phyloP scores from a whole-genome alignment of 37 sponge, comb jelly and placozoan genomes.

The Spongilla lacustris region DNA sequence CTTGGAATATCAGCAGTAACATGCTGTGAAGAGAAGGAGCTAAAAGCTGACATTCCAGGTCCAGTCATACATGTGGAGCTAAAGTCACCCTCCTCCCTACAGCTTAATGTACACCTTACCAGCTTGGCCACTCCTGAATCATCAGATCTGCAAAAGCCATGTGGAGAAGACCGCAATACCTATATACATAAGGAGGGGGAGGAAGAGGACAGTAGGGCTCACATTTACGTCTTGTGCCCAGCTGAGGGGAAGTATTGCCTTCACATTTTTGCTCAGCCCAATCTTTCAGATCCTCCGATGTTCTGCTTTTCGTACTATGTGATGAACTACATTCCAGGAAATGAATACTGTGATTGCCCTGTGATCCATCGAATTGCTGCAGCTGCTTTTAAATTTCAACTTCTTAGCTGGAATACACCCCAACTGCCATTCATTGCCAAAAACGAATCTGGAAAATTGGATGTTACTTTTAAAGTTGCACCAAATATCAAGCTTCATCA shows the following conservation, averaged over 20 bases:
- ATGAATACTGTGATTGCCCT: slow-evolving; percentile 2
- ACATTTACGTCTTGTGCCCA: not conserved
- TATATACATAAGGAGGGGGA: not conserved
- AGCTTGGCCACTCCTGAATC: not conserved
- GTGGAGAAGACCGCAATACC: not conserved
- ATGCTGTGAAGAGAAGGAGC: not conserved
- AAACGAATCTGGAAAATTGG: slow-evolving; percentile 6
- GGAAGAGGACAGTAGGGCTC: not conserved
- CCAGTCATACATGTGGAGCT: not conserved
- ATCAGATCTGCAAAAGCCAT: not conserved
- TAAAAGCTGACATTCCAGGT: not conserved
- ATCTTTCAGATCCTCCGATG: not conserved
- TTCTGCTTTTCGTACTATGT: slow-evolving; percentile 11
- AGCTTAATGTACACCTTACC: not conserved
- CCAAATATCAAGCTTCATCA: not conserved
- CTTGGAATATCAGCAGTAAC: not conserved
- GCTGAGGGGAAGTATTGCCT: not conserved
- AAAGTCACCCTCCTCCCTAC: not conserved
- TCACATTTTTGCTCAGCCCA: not conserved
- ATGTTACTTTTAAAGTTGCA: slow-evolving; percentile 4
- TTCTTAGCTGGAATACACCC: slow-evolving; percentile 14
- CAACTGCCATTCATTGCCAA: slow-evolving; percentile 11
- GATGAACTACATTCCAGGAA: not conserved
- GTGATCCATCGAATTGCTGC: not conserved
- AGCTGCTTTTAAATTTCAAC: slow-evolving; percentile 8